These are phyloP conservation scores for Amphibalanus amphitrite DNA, from an alignment of 1,140 invertebrate genomes.

Conservation along the genomic window DNA sequence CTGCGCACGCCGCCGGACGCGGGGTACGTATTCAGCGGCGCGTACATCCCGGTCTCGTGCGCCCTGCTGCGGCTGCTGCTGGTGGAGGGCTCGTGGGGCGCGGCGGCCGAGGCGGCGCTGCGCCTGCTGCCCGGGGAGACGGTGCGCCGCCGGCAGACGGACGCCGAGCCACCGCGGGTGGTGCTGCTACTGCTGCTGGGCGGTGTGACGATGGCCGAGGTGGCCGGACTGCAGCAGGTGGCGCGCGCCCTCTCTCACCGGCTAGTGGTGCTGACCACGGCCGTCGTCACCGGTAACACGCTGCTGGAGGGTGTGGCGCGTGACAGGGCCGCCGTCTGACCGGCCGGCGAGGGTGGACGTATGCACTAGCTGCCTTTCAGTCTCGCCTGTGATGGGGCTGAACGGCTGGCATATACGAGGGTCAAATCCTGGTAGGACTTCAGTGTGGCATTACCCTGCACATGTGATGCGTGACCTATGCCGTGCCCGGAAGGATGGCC, in stretches of 20 bases:
- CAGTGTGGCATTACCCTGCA: too few relatives aligned
- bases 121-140: conserved; percentile 9
- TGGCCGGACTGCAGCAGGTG: conserved; percentile 6
- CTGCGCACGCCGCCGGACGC: conserved; percentile 12
- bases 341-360: too few relatives aligned
- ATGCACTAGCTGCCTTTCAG: too few relatives aligned
- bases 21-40: conserved; percentile 15
- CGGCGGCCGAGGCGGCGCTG: conserved; percentile 7
- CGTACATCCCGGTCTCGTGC: conserved; percentile 11
- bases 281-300: background rate
- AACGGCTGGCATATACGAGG: too few relatives aligned
- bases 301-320: background rate
- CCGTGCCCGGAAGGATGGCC: too few relatives aligned
- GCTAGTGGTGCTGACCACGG: background rate
- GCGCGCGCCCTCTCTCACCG: background rate
- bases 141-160: background rate
- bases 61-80: conserved; percentile 4
- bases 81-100: background rate
- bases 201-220: conserved; percentile 12
- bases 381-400: too few relatives aligned
- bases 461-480: too few relatives aligned
- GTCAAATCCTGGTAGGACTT: too few relatives aligned
- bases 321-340: too few relatives aligned
- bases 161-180: background rate
- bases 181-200: conserved; percentile 12